A percentile compares a stretch with the other conserved stretches of the same genome.
Evolutionary conservation across 2,113 vertebrate genomes (phyloP).

Genomic region (Bubo blakistoni): DNA sequence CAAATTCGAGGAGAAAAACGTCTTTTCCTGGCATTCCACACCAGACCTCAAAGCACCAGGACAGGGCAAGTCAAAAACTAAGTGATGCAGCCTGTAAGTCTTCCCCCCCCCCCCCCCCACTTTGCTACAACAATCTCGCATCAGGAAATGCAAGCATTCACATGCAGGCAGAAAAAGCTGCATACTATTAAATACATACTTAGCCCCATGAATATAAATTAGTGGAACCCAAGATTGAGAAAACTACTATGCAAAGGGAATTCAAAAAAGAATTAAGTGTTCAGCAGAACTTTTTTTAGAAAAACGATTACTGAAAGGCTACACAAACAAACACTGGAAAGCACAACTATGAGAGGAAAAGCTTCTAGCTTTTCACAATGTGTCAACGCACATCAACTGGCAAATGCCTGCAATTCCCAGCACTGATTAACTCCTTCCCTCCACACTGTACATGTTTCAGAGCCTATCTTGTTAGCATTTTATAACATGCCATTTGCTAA

Average conservation of each 20-base stretch:
- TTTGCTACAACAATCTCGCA: background rate
- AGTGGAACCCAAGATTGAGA: background rate
- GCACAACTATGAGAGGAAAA: slow-evolving; percentile 10
- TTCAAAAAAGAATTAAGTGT: slow-evolving; percentile 26
- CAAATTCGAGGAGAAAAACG: background rate
- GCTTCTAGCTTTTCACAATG: slow-evolving; percentile 13
- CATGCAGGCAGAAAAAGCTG: background rate
- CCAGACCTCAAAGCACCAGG: background rate
- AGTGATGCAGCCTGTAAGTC: background rate
- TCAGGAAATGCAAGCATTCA: background rate
- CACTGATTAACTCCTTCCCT: background rate
- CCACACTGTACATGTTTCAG: background rate
- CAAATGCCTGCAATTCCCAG: background rate
- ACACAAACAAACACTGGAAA: slow-evolving; percentile 46
- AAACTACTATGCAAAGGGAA: slow-evolving; percentile 4
- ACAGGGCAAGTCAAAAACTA: background rate
- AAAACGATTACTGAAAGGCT: slow-evolving; percentile 36
- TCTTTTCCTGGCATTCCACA: background rate
- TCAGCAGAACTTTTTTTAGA: slow-evolving; percentile 52
- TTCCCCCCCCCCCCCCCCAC: rapidly evolving
- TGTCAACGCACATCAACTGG: background rate
- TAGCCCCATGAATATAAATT: background rate
- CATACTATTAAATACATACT: background rate
- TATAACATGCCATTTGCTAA: background rate
- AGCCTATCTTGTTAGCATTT: background rate